A percentile compares a stretch with the other conserved stretches of the same genome.
Conservation (phyloP, 2,113 vertebrate genomes). For the Pituophis catenifer region DNA sequence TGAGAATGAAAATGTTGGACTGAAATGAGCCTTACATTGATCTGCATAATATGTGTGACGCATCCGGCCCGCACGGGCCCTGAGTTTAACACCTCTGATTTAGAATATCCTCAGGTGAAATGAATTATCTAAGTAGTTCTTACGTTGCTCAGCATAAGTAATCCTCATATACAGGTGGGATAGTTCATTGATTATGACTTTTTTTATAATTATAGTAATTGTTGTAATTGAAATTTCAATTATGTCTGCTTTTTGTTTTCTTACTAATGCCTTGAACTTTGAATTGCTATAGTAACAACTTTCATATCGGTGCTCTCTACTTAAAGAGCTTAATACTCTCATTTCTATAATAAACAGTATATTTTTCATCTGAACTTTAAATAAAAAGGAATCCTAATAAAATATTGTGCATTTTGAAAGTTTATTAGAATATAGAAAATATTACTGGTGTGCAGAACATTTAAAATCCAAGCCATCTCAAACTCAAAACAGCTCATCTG, state of each 20-base stretch:
- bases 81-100: not conserved
- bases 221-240: not conserved
- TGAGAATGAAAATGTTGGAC: not conserved
- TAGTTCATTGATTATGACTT: not conserved
- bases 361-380: not conserved
- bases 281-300: not conserved
- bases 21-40: not conserved
- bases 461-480: not conserved
- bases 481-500: not conserved
- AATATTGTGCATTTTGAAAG: not conserved
- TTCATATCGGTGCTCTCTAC: not conserved
- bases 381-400: not conserved
- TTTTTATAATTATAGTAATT: not conserved
- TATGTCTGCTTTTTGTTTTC: not conserved
- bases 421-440: not conserved
- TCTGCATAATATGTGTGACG: not conserved
- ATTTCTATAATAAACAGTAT: not conserved
- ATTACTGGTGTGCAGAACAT: not conserved
- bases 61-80: rapidly evolving
- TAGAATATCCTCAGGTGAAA: not conserved
- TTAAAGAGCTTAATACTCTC: not conserved
- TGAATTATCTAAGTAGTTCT: not conserved
- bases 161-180: not conserved
- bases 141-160: not conserved
- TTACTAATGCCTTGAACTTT: not conserved